Evolutionary conservation across 2,888 invertebrate genomes (phyloP).

Genomic region (Dioctria rufipes): DNA sequence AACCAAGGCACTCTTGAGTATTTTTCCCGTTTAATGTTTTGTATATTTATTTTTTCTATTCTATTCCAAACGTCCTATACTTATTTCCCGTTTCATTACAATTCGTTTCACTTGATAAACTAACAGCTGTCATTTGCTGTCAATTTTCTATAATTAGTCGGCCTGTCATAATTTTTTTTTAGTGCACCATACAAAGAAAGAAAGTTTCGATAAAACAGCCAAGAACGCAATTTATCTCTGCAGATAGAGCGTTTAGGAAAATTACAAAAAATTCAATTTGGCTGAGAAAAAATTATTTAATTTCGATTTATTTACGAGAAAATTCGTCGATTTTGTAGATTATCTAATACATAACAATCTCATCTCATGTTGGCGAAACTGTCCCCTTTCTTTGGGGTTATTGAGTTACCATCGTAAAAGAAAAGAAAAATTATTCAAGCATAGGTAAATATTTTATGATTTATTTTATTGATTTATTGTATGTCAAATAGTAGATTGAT

Average conservation of each 20-base stretch:
- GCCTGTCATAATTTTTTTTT: conserved; percentile 28
- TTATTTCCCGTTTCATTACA: too few species aligned
- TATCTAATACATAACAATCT: conserved; percentile 14
- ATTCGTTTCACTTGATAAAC: not conserved
- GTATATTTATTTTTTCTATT: too few species aligned
- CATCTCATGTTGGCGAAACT: conserved; percentile 17
- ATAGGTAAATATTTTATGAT: too few species aligned
- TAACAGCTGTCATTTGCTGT: conserved; percentile 16
- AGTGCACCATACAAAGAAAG: not conserved
- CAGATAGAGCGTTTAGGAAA: not conserved
- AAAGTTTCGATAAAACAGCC: conserved; percentile 25
- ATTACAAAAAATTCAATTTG: not conserved
- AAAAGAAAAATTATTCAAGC: too few species aligned
- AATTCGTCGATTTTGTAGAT: not conserved
- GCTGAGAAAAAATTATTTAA: not conserved
- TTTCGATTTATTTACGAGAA: not conserved
- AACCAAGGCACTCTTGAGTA: too few species aligned
- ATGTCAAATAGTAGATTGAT: too few species aligned
- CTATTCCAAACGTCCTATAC: too few species aligned
- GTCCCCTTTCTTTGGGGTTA: conserved; percentile 24
- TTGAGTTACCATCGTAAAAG: too few species aligned
- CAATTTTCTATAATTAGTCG: conserved; percentile 42
- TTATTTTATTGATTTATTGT: too few species aligned
- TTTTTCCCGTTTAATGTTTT: too few species aligned
- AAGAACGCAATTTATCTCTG: conserved; percentile 27